Evolutionary conservation across 2,113 vertebrate species (phyloP).

Genomic region (Pelodiscus sinensis): DNA sequence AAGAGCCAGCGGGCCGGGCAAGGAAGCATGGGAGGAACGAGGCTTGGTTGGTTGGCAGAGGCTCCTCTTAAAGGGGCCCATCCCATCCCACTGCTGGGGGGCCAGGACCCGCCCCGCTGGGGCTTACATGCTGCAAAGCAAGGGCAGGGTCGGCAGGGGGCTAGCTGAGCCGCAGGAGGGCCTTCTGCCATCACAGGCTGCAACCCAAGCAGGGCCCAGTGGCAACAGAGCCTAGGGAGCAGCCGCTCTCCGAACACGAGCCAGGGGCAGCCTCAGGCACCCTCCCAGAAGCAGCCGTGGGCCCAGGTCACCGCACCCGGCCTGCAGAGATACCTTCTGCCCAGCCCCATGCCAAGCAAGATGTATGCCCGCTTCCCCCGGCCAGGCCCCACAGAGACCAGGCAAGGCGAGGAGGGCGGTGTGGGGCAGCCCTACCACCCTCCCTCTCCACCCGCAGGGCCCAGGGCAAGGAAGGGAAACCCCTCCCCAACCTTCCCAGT

Average conservation of each 20-base stretch:
- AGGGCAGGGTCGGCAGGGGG: neutral
- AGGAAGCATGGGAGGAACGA: neutral
- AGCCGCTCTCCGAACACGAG: rapidly evolving
- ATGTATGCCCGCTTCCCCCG: neutral
- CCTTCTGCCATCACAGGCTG: no score
- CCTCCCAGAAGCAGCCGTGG: neutral
- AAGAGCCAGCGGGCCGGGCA: neutral
- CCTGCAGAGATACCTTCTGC: neutral
- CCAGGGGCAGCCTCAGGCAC: neutral
- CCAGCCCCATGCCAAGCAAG: neutral
- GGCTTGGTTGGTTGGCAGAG: neutral
- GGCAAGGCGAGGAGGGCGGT: neutral
- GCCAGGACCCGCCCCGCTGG: neutral
- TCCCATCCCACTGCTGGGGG: neutral
- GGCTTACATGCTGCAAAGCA: neutral
- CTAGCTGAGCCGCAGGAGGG: neutral
- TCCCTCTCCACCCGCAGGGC: neutral
- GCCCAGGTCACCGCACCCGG: neutral
- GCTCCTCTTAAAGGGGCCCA: neutral
- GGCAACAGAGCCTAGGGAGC: neutral
- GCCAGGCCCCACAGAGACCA: neutral
- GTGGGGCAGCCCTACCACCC: neutral
- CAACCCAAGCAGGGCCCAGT: neutral
- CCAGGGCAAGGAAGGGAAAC: no score
- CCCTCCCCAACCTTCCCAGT: neutral